A percentile compares a stretch with the other conserved stretches of the same genome.
Conservation (phyloP, 2,888 invertebrate species). For the Epistrophella euchroma region DNA sequence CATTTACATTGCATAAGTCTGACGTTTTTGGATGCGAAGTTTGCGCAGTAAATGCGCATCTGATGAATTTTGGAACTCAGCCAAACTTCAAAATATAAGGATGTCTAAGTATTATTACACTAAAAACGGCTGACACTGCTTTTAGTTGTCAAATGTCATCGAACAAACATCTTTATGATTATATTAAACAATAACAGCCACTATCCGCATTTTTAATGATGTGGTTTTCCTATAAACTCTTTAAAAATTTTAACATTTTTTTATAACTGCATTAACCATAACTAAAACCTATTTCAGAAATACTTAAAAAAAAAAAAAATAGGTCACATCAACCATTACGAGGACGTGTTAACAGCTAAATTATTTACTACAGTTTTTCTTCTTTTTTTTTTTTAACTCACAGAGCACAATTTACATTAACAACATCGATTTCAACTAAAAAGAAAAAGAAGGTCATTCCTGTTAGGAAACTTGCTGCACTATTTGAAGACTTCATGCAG, state of each 20-base stretch:
- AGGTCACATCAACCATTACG: conserved; percentile 18
- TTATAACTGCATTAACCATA: background rate
- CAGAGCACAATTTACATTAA: background rate
- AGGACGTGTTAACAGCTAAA: conserved; percentile 20
- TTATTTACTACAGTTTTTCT: conserved; percentile 2
- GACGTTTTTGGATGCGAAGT: no score
- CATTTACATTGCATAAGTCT: no score
- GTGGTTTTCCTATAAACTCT: background rate
- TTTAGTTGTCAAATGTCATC: no score
- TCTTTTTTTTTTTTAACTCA: background rate
- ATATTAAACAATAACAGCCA: no score
- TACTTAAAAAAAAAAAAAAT: background rate
- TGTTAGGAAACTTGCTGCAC: background rate
- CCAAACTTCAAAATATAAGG: no score
- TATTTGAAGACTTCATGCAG: background rate
- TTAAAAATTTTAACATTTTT: background rate
- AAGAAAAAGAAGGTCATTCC: conserved; percentile 15
- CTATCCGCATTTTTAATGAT: background rate
- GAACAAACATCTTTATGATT: no score
- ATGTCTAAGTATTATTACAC: no score
- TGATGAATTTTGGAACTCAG: no score
- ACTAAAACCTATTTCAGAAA: background rate
- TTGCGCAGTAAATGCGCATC: no score
- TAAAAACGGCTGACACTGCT: no score
- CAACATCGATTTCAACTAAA: conserved; percentile 26